These are phyloP conservation scores for Atherinomorus stipes DNA, from an alignment of 2,113 vertebrate genomes.

Conservation along the genomic window DNA sequence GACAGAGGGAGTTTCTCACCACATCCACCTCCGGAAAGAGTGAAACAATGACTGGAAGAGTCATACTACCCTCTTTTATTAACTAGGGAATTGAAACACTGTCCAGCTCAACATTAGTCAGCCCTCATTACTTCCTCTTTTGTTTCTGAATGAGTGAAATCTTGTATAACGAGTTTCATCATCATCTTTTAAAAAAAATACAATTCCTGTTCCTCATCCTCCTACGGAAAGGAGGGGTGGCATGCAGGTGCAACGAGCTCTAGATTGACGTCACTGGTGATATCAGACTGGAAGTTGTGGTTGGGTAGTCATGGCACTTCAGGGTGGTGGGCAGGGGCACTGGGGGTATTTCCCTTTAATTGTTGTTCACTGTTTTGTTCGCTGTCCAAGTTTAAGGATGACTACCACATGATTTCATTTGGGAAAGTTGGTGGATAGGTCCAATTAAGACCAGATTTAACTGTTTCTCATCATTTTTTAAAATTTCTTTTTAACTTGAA, in stretches of 20 bases:
- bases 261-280: slow-evolving; percentile 37
- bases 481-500: neutral
- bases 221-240: slow-evolving; percentile 4
- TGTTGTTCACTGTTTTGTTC: neutral
- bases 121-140: slow-evolving; percentile 52
- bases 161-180: slow-evolving; percentile 3
- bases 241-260: slow-evolving; percentile 23
- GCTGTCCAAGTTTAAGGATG: slow-evolving; percentile 4
- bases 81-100: slow-evolving; percentile 38
- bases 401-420: slow-evolving; percentile 11
- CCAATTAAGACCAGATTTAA: neutral
- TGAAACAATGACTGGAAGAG: slow-evolving; percentile 72
- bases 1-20: slow-evolving; percentile 29
- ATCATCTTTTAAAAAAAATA: neutral
- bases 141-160: slow-evolving; percentile 23
- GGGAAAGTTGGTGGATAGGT: slow-evolving; percentile 33
- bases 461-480: neutral
- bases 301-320: slow-evolving; percentile 7
- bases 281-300: slow-evolving; percentile 44
- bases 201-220: neutral
- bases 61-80: slow-evolving; percentile 22
- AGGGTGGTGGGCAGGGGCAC: neutral
- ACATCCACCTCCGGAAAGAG: slow-evolving; percentile 51
- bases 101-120: slow-evolving; percentile 32
- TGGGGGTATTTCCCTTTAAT: neutral